Base-by-base conservation (phyloP, 2,888 invertebrate species). In the Aphidoletes aphidimyza region DNA sequence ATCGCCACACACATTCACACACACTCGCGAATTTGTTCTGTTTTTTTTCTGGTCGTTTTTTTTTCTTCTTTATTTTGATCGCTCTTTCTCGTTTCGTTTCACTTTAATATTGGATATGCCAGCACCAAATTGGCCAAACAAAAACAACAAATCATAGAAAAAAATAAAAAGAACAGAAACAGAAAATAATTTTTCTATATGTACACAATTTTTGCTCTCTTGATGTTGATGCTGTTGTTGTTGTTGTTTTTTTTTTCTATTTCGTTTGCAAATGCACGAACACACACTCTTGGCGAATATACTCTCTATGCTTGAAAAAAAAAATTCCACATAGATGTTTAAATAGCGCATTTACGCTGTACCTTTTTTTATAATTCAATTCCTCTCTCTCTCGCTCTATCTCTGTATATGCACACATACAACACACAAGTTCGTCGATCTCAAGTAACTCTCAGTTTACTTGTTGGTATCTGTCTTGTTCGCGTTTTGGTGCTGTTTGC, bases 361-460 rank as follows among this genome's bases (percentile, higher is more conserved):
- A 69, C 30, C 69, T 34, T 69, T 69, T 69, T 22, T 54, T 22
- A n/a, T 54, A 2, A n/a, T 54, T 22, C 22, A 22, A 22, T 54
- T 8, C 22, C 22, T 14, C 22, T 22, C 3, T 54, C 9, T 22
- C 22, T 54, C 54, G 1, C 47, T 47, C 17, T 2, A 17, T 14
- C 17, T 17, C 9, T 47, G 17, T 47, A 54, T 54, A 54, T 54
- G 54, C n/a, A 54, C 9, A 54, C 22, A n/a, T n/a, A 54, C 54
- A 54, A 54, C 54, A 54, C 54, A 54, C 54, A 54, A 69, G 69
- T 69, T 69, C 69, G 69, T 69, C 69, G 69, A 69, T 69, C 69
- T 69, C 69, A 26, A 34, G 34, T 14, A 69, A 69, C 69, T 69
- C 69, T 54, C 2, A 30, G 34, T 69, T n/a, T 69, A 69, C 69